Evolutionary conservation across 2,888 invertebrate species (phyloP).

Genomic region (Ennomos erosarius): DNA sequence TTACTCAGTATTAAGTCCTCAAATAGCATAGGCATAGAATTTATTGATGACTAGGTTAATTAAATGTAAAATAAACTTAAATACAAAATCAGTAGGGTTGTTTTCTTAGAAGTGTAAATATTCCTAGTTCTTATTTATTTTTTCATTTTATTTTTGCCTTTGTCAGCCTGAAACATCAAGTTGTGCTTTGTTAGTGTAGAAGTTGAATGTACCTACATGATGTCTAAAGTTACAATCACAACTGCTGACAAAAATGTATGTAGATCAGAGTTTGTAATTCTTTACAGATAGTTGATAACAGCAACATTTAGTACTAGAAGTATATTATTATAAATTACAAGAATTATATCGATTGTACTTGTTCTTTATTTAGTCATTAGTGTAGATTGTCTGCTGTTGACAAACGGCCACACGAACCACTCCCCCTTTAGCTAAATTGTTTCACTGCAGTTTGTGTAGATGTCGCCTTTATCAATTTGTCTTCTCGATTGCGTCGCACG

Average conservation of each 20-base stretch:
- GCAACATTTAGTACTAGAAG: constrained; percentile 9
- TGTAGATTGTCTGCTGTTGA: constrained; percentile 19
- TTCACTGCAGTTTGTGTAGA: constrained; percentile 30
- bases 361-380: constrained; percentile 3
- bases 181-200: constrained; percentile 17
- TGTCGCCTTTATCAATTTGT: constrained; percentile 23
- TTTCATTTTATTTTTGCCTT: constrained; percentile 28
- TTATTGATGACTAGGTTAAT: constrained; percentile 68
- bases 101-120: constrained; percentile 82
- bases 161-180: constrained; percentile 22
- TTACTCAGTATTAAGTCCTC: constrained; percentile 83
- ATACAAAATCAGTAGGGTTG: constrained; percentile 78
- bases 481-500: not conserved
- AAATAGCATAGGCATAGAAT: constrained; percentile 74
- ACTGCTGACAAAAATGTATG: constrained; percentile 19
- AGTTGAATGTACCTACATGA: constrained; percentile 1
- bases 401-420: constrained; percentile 21
- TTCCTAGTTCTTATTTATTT: constrained; percentile 58
- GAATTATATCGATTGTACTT: constrained; percentile 4
- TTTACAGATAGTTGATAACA: constrained; percentile 5
- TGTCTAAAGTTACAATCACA: constrained; percentile 5
- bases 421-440: constrained; percentile 26
- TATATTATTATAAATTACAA: constrained; percentile 9
- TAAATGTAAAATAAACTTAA: constrained; percentile 76
- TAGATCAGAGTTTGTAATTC: not conserved